Base-by-base conservation (phyloP, 2,797 vertebrate genomes). In the Pseudopleuronectes americanus region DNA sequence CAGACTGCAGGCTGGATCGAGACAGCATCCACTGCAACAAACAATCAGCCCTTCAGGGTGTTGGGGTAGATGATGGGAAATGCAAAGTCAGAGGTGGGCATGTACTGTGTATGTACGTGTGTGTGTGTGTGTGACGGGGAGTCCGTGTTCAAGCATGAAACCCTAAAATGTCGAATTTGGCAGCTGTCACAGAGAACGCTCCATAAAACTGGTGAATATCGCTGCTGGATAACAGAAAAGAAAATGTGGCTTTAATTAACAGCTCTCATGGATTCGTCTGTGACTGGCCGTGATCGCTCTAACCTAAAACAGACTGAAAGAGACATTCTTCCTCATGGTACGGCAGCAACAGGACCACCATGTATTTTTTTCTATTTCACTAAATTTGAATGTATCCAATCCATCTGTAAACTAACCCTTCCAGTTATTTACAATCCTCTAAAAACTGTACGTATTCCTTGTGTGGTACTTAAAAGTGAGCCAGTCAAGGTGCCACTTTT, bases 241-340 rank as follows among this genome's bases (percentile, higher is more conserved):
- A 79, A 45, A 77, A 85, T 76, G 82, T 89, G 89, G 81, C 63
- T 84, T 89, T 78, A 85, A 93, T 92, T 88, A 92, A 78, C 73
- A 76, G 74, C 64, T 92, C 83, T 76, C 84, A 84, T 57, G 23
- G 84, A 79, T 81, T 79, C 75, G 64, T 71, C 79, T 71, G 17
- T 47, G 83, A 81, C 87, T 76, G 84, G 82, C 72, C 70, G 81
- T 69, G 77, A 87, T 76, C 76, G 79, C 45, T 45, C 74, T 84
- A 89, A 92, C 4, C 63, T 57, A 83, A 90, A 90, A 81, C 90
- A 92, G 86, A 92, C 60, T 85, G 77, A 69, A 66, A 64, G 26
- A 60, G 64, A 80, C 64, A 54, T 77, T 75, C 26, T 69, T 74
- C 19, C 28, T 71, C 0, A 54, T 76, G 64, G 56, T 68, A 64